Evolutionary conservation across 1,140 invertebrate species (phyloP), one percentile per base, ranked within the genome.

Genomic region (Cyclargus thomasi): DNA sequence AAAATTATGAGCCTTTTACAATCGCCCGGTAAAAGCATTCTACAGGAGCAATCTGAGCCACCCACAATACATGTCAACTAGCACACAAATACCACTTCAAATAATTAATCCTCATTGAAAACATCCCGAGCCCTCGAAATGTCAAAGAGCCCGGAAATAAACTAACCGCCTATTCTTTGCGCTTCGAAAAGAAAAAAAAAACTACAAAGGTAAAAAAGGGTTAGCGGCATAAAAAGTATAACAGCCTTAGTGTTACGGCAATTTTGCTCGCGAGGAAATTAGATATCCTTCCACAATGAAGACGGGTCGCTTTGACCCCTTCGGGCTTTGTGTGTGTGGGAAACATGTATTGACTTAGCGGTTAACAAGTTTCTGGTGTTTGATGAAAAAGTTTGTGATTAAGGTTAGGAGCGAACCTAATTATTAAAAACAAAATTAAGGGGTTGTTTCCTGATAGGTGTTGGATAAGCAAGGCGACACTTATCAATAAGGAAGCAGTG

Each of bases 161-260:
- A 90, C 87, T 87, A 86, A 88, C 85, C 87, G 87, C 87, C 87
- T 88, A 87, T 90, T 90, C 85, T 88, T 88, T 86, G 73, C 86
- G 82, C 86, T 79, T 74, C 68, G 70, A 76, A 79, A 79, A 77
- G 74, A 73, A 75, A 78, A 80, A n/a, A 86, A 85, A 82, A 80
- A 77, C 67, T 70, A 81, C 80, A 83, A 84, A 85, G 83, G 76
- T 81, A 75, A 76, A 78, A 77, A 81, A 84, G 84, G 82, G 81
- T 85, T 83, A 74, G 64, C 64, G 70, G 73, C 64, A 79, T 67
- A 79, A 81, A 83, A 83, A 81, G 62, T 68, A 74, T 81, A 85
- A 85, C 67, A 74, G 80, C 80, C 77, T 79, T 73, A 71, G 82
- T 81, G 81, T 87, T 88, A 86, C 85, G 87, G 81, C 87, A 90